Evolutionary conservation across 2,888 invertebrate genomes (phyloP), one percentile per base, ranked within the genome.

Genomic region (Eilema sororculum): DNA sequence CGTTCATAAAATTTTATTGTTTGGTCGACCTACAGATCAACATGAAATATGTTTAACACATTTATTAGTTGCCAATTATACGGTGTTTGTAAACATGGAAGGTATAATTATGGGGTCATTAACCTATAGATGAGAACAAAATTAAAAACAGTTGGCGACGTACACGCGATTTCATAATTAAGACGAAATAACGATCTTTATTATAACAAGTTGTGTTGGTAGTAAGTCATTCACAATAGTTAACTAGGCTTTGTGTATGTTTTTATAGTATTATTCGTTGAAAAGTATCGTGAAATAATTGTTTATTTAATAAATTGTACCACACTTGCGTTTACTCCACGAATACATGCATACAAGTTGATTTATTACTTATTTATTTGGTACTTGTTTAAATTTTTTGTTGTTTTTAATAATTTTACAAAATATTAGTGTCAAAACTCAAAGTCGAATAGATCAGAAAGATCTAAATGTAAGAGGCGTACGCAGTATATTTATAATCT

Each of bases 111-210:
- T 64, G n/a, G 59, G 69, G 63, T 56, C 69, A 68, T 67, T 75
- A 69, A 73, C 71, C 52, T 20, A 25, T 41, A 77, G 76, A 83
- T 77, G 79, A 62, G 75, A 78, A 79, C 57, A 56, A 75, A 79
- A 76, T 75, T 80, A 80, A 77, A 77, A 75, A 71, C 71, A 63
- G 73, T 78, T 74, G 63, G 65, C 65, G 59, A 72, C 69, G 62
- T 66, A 64, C 84, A 84, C 84, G 84, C 85, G 74, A 84, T 84
- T 58, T 67, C 73, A 82, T 81, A 78, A 84, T 84, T 84, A 84
- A 79, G 75, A 81, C 68, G 65, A 73, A 70, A 74, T 80, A 78
- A 80, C 69, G 64, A 77, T 79, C 72, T 75, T 37, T 66, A 60
- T 64, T 58, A 22, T 57, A 76, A 69, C 68, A 68, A 64, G 16